Conservation (phyloP, 2,113 vertebrate genomes). For the Neogobius melanostomus region DNA sequence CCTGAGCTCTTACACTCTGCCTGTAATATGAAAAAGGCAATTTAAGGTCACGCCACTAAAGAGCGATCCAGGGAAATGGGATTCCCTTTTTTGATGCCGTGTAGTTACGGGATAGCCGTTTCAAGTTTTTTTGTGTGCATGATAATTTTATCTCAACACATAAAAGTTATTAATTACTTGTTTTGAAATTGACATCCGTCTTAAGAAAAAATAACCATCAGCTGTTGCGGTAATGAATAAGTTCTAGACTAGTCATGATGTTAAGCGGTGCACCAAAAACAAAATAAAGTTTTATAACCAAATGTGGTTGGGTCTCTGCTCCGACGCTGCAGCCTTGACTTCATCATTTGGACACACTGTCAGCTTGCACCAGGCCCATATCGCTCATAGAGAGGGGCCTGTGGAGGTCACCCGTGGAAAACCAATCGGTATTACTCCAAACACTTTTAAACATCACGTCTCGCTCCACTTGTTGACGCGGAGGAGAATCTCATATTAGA, state of each 20-base stretch:
- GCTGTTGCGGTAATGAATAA: not conserved
- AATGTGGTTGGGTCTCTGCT: conserved; percentile 25
- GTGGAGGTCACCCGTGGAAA: conserved; percentile 40
- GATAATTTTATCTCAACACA: too few relatives aligned
- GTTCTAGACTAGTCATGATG: not conserved
- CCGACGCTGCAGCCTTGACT: conserved; percentile 40
- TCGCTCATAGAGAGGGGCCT: conserved; percentile 31
- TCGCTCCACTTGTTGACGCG: conserved; percentile 12
- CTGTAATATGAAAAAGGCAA: not conserved
- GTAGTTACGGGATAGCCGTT: not conserved
- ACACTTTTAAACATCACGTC: conserved; percentile 26
- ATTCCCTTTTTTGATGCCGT: not conserved
- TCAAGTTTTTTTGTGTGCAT: not conserved
- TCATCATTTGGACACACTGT: conserved; percentile 60
- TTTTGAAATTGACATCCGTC: too few relatives aligned
- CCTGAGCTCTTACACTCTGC: not conserved
- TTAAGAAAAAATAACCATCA: too few relatives aligned
- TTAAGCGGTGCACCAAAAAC: not conserved
- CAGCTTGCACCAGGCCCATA: conserved; percentile 42
- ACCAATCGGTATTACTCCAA: conserved; percentile 38
- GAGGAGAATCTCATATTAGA: conserved; percentile 11
- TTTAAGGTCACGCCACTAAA: not conserved
- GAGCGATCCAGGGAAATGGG: not conserved
- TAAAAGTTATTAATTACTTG: too few relatives aligned
- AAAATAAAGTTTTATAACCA: conserved; percentile 10